Evolutionary conservation across 2,113 vertebrate species (phyloP).

Genomic region (Lophotis ruficrista): DNA sequence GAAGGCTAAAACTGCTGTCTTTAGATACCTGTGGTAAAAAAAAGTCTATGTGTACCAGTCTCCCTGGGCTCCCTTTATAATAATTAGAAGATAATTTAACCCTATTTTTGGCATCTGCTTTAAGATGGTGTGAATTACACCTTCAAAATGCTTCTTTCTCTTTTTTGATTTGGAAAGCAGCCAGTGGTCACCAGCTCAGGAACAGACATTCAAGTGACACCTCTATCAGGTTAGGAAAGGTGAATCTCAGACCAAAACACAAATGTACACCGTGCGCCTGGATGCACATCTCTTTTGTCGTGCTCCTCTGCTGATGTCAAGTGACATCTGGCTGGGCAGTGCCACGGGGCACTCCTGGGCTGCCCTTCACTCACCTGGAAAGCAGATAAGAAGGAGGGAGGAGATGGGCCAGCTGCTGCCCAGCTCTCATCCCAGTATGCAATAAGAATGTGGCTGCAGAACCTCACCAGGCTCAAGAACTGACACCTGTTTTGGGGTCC

Average conservation of each 20-base stretch:
- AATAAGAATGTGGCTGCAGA: rapidly evolving
- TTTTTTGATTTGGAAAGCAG: neutral
- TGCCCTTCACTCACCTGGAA: neutral
- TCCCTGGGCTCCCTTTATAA: neutral
- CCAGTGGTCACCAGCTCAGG: neutral
- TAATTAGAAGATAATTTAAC: neutral
- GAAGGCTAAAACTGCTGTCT: neutral
- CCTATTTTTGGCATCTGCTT: neutral
- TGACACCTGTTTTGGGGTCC: neutral
- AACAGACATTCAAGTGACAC: neutral
- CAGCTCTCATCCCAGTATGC: neutral
- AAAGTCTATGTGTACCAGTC: neutral
- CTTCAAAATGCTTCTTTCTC: neutral
- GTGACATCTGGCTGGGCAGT: neutral
- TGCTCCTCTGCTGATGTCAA: neutral
- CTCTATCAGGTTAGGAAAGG: neutral
- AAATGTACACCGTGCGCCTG: neutral
- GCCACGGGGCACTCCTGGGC: neutral
- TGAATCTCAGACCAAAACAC: neutral
- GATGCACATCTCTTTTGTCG: neutral
- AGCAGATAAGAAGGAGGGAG: neutral
- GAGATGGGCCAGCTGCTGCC: neutral
- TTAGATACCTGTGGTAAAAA: neutral
- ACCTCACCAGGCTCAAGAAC: neutral
- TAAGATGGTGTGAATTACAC: neutral